Evolutionary conservation across 2,888 invertebrate genomes (phyloP).

Genomic region (Cephus nigrinus): DNA sequence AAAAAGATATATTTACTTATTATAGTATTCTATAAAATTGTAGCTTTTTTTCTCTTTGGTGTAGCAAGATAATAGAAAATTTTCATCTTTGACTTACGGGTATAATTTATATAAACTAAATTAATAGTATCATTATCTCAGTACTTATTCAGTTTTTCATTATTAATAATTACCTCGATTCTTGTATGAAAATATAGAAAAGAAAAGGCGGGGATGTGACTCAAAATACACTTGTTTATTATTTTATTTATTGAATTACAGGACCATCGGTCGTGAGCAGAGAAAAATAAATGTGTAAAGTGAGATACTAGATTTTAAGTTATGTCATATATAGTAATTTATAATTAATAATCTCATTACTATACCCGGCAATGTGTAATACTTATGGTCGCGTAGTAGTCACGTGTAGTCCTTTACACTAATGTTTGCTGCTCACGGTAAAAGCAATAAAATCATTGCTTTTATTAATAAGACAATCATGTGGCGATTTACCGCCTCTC

Average conservation of each 20-base stretch:
- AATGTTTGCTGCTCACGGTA: background rate
- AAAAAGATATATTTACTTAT: background rate
- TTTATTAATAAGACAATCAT: background rate
- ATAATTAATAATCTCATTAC: slow-evolving; percentile 18
- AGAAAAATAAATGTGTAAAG: slow-evolving; percentile 16
- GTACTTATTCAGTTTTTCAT: background rate
- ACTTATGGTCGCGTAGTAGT: background rate
- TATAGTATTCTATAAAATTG: background rate
- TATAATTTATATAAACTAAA: background rate
- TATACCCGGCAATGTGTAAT: background rate
- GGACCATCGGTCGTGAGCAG: slow-evolving; percentile 11
- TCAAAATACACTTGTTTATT: slow-evolving; percentile 11
- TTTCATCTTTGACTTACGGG: background rate
- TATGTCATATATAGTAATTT: slow-evolving; percentile 12
- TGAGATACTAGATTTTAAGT: slow-evolving; percentile 16
- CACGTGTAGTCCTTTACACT: background rate
- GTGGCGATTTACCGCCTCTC: background rate
- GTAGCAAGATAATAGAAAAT: background rate
- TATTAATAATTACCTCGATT: background rate
- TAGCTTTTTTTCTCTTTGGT: background rate
- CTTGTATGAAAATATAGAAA: background rate
- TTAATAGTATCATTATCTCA: background rate
- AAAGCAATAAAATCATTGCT: background rate
- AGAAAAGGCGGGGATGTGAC: background rate
- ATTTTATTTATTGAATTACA: slow-evolving; percentile 21